Percentiles rank a stretch among this genome's conserved stretches.
phyloP scores from a whole-genome alignment of 2,888 invertebrate species.

The Protonemura montana region DNA sequence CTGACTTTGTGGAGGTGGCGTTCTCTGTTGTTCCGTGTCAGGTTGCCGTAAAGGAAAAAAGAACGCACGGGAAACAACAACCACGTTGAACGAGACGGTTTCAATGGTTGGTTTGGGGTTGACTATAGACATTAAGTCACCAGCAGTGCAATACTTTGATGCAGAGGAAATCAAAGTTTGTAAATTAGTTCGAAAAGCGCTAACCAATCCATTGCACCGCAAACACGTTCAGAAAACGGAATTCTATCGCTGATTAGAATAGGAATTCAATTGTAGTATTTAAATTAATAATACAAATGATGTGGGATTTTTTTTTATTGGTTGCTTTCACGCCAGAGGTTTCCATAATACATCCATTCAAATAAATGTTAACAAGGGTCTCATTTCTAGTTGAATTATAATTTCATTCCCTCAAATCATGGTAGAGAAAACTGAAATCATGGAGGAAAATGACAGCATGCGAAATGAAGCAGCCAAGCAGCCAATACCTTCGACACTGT shows the following conservation, averaged over 20 bases:
- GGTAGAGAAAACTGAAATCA: no score
- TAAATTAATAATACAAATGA: background rate
- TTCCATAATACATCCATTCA: background rate
- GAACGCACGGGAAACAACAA: conserved; percentile 1
- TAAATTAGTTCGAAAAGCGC: conserved; percentile 43
- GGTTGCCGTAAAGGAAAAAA: background rate
- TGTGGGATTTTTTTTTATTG: background rate
- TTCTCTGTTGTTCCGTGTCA: conserved; percentile 21
- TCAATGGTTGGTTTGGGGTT: background rate
- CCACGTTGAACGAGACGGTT: background rate
- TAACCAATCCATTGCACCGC: background rate
- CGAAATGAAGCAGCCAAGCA: no score
- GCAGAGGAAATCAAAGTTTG: conserved; percentile 46
- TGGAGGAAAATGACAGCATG: no score
- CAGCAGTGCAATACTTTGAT: conserved; percentile 32
- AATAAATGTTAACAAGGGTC: background rate
- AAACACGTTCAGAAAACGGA: background rate
- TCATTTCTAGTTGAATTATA: background rate
- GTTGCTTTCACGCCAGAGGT: background rate
- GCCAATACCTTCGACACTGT: no score
- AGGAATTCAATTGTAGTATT: background rate
- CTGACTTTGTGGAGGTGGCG: conserved; percentile 35
- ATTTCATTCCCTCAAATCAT: no score
- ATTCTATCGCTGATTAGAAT: background rate
- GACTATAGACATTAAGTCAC: conserved; percentile 9